These are phyloP conservation scores for Lamellibrachia luymesi DNA, from an alignment of 1,140 invertebrate species.

Conservation along the genomic window DNA sequence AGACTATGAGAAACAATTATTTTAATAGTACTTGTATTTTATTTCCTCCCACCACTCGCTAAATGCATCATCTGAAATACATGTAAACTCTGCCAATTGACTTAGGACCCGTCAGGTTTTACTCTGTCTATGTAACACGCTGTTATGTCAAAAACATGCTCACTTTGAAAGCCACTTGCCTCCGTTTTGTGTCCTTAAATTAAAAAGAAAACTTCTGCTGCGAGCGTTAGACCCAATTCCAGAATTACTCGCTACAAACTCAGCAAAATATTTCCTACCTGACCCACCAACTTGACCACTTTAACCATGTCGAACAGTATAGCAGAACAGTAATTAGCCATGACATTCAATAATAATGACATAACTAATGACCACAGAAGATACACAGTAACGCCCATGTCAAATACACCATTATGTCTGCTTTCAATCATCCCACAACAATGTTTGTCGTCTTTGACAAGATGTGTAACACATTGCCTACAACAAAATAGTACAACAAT, in stretches of 20 bases:
- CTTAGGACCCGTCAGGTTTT: background rate
- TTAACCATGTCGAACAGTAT: background rate
- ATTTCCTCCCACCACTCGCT: background rate
- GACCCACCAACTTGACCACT: background rate
- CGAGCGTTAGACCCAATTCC: background rate
- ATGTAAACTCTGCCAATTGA: background rate
- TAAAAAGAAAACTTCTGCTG: background rate
- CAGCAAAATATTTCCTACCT: background rate
- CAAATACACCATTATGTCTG: background rate
- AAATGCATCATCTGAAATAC: background rate
- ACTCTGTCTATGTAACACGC: background rate
- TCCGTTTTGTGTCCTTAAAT: background rate
- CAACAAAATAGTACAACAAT: background rate
- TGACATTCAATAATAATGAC: background rate
- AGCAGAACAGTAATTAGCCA: background rate
- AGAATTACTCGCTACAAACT: background rate
- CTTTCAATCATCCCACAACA: background rate
- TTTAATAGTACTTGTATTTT: background rate
- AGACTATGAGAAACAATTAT: background rate
- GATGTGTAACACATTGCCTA: background rate
- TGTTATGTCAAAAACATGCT: background rate
- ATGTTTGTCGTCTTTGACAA: background rate
- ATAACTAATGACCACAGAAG: background rate
- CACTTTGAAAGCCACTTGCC: background rate
- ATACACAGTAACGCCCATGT: background rate